phyloP scores from a whole-genome alignment of 2,888 invertebrate genomes.

The Dasypolia templi region DNA sequence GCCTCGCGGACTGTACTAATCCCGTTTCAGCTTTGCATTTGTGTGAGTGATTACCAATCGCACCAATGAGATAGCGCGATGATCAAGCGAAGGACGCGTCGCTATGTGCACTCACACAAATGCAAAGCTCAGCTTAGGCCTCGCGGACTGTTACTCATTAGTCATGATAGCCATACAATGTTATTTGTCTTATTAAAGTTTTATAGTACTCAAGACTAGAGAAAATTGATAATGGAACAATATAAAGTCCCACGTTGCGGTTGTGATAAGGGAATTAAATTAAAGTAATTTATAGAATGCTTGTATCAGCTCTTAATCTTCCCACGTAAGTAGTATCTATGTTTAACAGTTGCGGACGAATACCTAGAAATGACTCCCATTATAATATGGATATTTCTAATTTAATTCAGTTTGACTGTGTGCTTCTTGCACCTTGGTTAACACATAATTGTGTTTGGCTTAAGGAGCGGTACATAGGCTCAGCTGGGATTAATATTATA shows the following conservation, averaged over 20 bases:
- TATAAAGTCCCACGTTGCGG: constrained; percentile 51
- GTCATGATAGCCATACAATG: constrained; percentile 37
- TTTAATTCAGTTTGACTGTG: constrained; percentile 14
- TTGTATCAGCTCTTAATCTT: constrained; percentile 52
- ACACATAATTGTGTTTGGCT: neutral
- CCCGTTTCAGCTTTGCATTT: no score
- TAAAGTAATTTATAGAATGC: constrained; percentile 57
- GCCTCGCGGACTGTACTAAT: no score
- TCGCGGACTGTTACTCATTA: constrained; percentile 57
- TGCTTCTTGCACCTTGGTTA: constrained; percentile 7
- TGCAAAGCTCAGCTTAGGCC: no score
- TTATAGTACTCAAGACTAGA: constrained; percentile 16
- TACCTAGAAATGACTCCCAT: constrained; percentile 22
- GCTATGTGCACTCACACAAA: no score
- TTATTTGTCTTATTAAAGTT: constrained; percentile 32
- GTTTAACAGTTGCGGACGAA: constrained; percentile 27
- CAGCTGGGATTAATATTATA: neutral
- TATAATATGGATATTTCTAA: constrained; percentile 35
- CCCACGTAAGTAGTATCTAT: constrained; percentile 47
- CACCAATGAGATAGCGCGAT: no score
- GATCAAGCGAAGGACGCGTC: no score
- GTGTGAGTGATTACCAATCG: no score
- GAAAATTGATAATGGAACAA: constrained; percentile 56
- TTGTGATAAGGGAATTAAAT: constrained; percentile 54
- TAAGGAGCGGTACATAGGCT: neutral